Evolutionary conservation across 2,888 invertebrate genomes (phyloP).

Genomic region (Ecliptopera silaceata): DNA sequence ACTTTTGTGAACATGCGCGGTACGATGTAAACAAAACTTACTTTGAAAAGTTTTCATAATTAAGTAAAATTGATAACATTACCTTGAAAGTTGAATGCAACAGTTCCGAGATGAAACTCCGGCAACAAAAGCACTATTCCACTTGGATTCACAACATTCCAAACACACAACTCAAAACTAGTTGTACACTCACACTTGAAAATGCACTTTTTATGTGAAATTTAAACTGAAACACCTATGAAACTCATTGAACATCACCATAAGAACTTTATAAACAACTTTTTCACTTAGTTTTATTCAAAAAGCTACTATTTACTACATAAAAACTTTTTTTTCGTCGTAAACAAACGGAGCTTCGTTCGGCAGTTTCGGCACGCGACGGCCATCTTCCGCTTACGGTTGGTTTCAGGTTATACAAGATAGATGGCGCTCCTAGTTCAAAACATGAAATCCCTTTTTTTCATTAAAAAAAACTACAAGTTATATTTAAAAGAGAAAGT

Average conservation of each 20-base stretch:
- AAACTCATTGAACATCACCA: slow-evolving; percentile 50
- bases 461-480: not conserved
- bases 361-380: slow-evolving; percentile 64
- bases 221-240: slow-evolving; percentile 60
- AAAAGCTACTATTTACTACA: slow-evolving; percentile 49
- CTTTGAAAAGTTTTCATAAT: slow-evolving; percentile 60
- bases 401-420: slow-evolving; percentile 62
- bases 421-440: slow-evolving; percentile 58
- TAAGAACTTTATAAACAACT: slow-evolving; percentile 44
- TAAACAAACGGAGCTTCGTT: slow-evolving; percentile 77
- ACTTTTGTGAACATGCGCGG: slow-evolving; percentile 70
- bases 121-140: slow-evolving; percentile 64
- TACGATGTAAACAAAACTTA: slow-evolving; percentile 74
- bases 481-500: no score
- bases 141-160: slow-evolving; percentile 79
- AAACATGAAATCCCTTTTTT: not conserved
- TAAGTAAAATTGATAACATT: slow-evolving; percentile 47
- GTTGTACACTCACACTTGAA: slow-evolving; percentile 60
- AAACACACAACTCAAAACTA: slow-evolving; percentile 45
- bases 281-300: slow-evolving; percentile 52
- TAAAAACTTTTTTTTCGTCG: slow-evolving; percentile 72
- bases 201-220: slow-evolving; percentile 44
- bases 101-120: slow-evolving; percentile 57
- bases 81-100: slow-evolving; percentile 61
- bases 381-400: slow-evolving; percentile 80